Evolutionary conservation across 2,113 vertebrate genomes (phyloP).

Genomic region (Eptesicus fuscus): DNA sequence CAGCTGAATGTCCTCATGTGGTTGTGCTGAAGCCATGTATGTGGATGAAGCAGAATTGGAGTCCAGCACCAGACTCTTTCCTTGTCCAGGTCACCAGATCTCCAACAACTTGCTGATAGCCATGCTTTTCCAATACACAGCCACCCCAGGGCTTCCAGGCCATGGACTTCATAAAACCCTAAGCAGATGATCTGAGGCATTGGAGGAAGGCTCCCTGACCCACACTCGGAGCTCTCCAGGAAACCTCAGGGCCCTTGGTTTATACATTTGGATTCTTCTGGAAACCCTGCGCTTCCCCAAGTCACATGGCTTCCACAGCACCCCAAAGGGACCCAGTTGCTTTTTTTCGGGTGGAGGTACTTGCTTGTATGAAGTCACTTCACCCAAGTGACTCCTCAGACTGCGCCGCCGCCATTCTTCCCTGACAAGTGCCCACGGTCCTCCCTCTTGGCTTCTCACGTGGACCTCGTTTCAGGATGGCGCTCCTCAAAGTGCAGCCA

Average conservation of each 20-base stretch:
- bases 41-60: not conserved
- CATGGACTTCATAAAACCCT: not conserved
- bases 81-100: not conserved
- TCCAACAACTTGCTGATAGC: not conserved
- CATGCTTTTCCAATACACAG: not conserved
- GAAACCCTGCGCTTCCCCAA: not conserved
- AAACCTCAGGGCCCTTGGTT: not conserved
- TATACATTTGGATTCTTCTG: not conserved
- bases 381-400: not conserved
- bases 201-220: not conserved
- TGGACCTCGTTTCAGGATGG: not conserved
- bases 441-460: not conserved
- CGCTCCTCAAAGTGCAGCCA: not conserved
- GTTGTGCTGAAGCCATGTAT: not conserved
- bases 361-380: not conserved
- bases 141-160: not conserved
- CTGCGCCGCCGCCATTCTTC: not conserved
- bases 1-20: not conserved
- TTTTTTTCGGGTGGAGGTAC: not conserved
- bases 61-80: not conserved
- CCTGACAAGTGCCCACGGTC: not conserved
- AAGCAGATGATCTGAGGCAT: not conserved
- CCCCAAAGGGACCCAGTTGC: not conserved
- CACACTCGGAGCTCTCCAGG: not conserved
- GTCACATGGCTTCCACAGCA: not conserved